phyloP scores from a whole-genome alignment of 2,113 vertebrate species.

The Colossoma macropomum region DNA sequence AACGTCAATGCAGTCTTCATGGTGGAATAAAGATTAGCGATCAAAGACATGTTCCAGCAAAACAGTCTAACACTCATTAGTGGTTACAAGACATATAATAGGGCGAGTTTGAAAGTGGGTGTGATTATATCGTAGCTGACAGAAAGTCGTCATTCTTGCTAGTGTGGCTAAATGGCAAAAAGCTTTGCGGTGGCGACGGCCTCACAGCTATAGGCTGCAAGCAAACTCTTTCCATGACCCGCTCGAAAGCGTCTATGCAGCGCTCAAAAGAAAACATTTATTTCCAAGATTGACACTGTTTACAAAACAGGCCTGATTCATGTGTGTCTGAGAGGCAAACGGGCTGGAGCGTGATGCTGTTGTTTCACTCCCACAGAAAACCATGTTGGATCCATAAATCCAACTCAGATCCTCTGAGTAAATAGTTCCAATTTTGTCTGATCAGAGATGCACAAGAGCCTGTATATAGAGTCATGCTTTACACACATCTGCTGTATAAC shows the following conservation, averaged over 20 bases:
- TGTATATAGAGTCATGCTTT: neutral
- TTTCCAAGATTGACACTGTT: constrained; percentile 15
- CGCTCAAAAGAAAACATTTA: constrained; percentile 9
- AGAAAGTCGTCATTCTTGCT: neutral
- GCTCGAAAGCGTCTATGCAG: neutral
- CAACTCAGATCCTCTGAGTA: neutral
- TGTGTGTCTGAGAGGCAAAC: neutral
- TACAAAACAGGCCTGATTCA: constrained; percentile 21
- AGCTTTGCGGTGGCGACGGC: neutral
- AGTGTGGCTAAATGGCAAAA: neutral
- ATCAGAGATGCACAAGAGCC: neutral
- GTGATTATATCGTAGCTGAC: neutral
- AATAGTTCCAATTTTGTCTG: neutral
- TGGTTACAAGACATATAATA: neutral
- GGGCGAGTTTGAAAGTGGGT: neutral
- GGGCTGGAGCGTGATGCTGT: neutral
- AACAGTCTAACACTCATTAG: neutral
- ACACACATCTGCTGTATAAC: neutral
- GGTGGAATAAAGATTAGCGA: neutral
- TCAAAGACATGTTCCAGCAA: no score
- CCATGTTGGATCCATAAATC: neutral
- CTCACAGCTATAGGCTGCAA: neutral
- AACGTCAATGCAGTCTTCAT: no score
- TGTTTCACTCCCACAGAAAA: neutral
- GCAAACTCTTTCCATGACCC: neutral